Evolutionary conservation across 2,113 vertebrate species (phyloP), one percentile per base, ranked within the genome.

Genomic region (Thomomys bottae): DNA sequence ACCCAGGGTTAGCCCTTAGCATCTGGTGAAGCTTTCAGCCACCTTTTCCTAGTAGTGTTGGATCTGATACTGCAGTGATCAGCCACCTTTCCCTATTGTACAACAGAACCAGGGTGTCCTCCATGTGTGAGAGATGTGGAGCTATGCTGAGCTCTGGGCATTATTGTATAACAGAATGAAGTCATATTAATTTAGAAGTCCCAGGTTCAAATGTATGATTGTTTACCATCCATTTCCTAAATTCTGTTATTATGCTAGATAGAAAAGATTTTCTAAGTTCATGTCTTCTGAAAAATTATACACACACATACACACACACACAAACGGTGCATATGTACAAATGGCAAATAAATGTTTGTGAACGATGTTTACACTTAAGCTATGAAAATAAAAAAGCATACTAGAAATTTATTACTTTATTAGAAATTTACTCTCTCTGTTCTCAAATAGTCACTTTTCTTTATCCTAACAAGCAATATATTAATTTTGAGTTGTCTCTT

Each of bases 191-290:
- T 49, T 42, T 18, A 9, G 40, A 82, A 54, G 8, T 81, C 40
- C 49, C 81, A 11, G 57, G 63, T 28, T 83, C 67, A 26, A 87
- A 40, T 88, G 77, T 59, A 30, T 90, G 59, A 66, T 34, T 23
- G 38, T 72, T 87, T 15, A 63, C 57, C 73, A 87, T 54, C 49
- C 42, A 34, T 72, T 71, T 92, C 26, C 67, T 84, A 30, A 76
- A 89, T 61, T 71, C 66, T 77, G 49, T 49, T 84, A 38, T 81
- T 89, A 11, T 40, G 26, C 30, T 30, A 84, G 42, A 26, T 71
- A 87, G 45, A 64, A 59, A 88, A 23, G 38, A 18, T 68, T 90
- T 90, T 73, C 45, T 24, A 77, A 80, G 14, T 66, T 81, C 70
- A 28, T n/a, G 0, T 67, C 76, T 91, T 73, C 34, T 63, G 34